Conservation (phyloP, 2,888 invertebrate genomes). For the Sesamia inferens region DNA sequence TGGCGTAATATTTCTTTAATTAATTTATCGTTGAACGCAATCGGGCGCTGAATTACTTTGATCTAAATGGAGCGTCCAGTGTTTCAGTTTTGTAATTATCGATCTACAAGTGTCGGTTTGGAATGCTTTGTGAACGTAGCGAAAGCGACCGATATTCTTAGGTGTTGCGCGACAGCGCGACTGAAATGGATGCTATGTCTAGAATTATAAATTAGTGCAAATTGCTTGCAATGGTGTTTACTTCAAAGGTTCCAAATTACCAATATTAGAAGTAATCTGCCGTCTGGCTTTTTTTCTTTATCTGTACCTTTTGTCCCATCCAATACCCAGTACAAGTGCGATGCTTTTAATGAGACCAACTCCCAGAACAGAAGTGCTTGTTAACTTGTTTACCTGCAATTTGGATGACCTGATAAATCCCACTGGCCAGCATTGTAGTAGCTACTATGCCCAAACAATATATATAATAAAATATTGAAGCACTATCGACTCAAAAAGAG, state of each 20-base stretch:
- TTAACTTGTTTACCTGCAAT: no score
- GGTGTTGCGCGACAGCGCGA: constrained; percentile 47
- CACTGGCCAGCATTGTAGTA: no score
- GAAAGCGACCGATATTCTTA: constrained; percentile 45
- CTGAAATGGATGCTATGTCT: constrained; percentile 4
- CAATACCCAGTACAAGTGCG: no score
- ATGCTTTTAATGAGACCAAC: no score
- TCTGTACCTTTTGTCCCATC: no score
- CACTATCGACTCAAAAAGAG: no score
- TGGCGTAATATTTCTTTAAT: constrained; percentile 51
- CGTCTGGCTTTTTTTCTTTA: background rate
- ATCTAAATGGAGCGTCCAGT: constrained; percentile 70
- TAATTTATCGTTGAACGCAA: constrained; percentile 62
- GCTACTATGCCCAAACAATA: no score
- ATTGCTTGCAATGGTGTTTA: background rate
- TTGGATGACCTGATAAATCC: no score
- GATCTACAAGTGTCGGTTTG: constrained; percentile 51
- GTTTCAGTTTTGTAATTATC: constrained; percentile 62
- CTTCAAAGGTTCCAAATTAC: background rate
- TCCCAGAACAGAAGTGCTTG: no score
- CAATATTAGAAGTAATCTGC: background rate
- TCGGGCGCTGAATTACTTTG: constrained; percentile 66
- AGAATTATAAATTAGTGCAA: background rate
- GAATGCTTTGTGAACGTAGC: constrained; percentile 44
- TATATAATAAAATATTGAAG: no score